Evolutionary conservation across 2,113 vertebrate genomes (phyloP), one percentile per base, ranked within the genome.

Genomic region (Protomyctophum bolini): DNA sequence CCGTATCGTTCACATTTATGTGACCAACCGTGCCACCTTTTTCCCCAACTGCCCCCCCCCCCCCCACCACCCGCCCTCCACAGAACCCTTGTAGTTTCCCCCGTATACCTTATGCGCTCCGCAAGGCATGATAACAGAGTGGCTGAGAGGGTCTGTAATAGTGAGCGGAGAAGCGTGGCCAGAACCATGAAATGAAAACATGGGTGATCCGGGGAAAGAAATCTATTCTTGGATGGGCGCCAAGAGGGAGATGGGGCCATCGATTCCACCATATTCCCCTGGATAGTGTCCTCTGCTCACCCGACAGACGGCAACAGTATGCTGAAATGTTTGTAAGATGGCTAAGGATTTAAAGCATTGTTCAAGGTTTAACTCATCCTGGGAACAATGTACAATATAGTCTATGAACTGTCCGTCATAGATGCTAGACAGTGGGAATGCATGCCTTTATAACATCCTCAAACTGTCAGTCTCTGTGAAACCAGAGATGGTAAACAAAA

Each of bases 1-100:
- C 73, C 63, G 41, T 77, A 83, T 87, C 70, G 81, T 80, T 84
- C 86, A 83, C 70, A 71, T 79, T 85, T 79, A 85, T 89, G 79
- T 75, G 81, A 77, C 58, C 73, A 63, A 45, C 56, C 21, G 12
- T 12, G 10, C 56, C 7, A 29, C 10, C 56, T 7, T 58, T 15
- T 29, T 14, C 62, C 52, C 47, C 51, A 6, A 10, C 56, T 14
- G 0, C 51, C 14, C 60, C n/a, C 2, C 5, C 21, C 9, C 7
- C n/a, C 51, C 14, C 60, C n/a, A 2, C 5, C 21, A 10, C 7
- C n/a, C 15, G 10, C 21, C 63, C 33, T 15, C 29, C 15, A 58
- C 14, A 28, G 33, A n/a, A 47, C 60, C 11, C 7, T 7, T 8
- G 2, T 21, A 21, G 21, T 52, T 70, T 64, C 2, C 59, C 76